Conservation (phyloP, 2,113 vertebrate genomes). For the Australoheros scitulus region DNA sequence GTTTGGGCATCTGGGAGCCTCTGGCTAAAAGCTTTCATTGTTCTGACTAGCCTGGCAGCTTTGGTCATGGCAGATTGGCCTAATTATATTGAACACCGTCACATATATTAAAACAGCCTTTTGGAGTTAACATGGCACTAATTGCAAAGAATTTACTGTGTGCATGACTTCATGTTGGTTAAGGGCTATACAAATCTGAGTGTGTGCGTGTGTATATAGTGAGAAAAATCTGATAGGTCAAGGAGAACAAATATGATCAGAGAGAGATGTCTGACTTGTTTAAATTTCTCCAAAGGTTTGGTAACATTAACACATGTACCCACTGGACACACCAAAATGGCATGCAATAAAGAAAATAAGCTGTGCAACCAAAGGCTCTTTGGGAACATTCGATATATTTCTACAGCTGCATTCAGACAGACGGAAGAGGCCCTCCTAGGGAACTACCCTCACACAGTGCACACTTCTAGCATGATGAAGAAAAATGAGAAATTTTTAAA, state of each 20-base stretch:
- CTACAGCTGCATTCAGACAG: conserved; percentile 20
- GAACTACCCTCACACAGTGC: conserved; percentile 4
- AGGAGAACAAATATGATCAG: conserved; percentile 63
- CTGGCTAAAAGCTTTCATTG: conserved; percentile 31
- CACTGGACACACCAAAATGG: background rate
- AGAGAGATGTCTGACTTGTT: conserved; percentile 19
- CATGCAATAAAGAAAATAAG: conserved; percentile 16
- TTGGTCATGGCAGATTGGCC: conserved; percentile 21
- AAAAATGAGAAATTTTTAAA: background rate
- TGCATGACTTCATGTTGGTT: conserved; percentile 51
- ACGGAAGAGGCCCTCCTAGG: background rate
- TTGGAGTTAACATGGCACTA: conserved; percentile 49
- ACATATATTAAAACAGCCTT: conserved; percentile 52
- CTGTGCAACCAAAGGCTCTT: background rate
- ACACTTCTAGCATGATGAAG: background rate
- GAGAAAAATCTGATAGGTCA: conserved; percentile 56
- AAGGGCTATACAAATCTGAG: conserved; percentile 28
- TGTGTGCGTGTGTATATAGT: background rate
- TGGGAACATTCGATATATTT: background rate
- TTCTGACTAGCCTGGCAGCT: conserved; percentile 9
- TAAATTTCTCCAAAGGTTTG: conserved; percentile 38
- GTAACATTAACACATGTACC: background rate
- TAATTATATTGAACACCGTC: conserved; percentile 54
- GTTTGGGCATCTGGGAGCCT: conserved; percentile 29
- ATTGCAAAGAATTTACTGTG: conserved; percentile 46